A percentile compares a stretch with the other conserved stretches of the same genome.
Conservation (phyloP, 1,140 invertebrate species). For the Panulirus ornatus region DNA sequence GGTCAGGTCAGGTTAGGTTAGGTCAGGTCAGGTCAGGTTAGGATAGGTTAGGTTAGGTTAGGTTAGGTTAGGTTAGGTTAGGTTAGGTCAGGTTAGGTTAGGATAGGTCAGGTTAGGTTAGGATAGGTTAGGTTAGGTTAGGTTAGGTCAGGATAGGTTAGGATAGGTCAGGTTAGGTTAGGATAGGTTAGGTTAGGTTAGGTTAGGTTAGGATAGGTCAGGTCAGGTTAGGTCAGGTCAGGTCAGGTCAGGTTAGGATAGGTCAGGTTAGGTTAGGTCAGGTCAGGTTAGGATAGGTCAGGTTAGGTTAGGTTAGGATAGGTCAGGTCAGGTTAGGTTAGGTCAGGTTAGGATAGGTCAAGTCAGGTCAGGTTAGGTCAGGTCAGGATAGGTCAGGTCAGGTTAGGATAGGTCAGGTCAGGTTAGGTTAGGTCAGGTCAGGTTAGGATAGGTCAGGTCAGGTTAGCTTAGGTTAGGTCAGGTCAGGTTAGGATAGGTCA, state of each 20-base stretch:
- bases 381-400: background rate
- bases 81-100: background rate
- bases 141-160: background rate
- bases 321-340: background rate
- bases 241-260: background rate
- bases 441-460: background rate
- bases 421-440: background rate
- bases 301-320: background rate
- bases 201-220: background rate
- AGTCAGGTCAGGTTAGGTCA: background rate
- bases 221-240: too few species aligned
- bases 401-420: background rate
- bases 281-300: background rate
- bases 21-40: background rate
- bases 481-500: background rate
- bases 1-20: background rate
- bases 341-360: too few species aligned
- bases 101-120: background rate
- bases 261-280: background rate
- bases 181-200: background rate
- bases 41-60: background rate
- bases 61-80: background rate
- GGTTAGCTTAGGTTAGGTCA: background rate
- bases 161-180: background rate
- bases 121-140: background rate